Conservation (phyloP, 2,888 invertebrate species). For the Napeogenes sylphis region DNA sequence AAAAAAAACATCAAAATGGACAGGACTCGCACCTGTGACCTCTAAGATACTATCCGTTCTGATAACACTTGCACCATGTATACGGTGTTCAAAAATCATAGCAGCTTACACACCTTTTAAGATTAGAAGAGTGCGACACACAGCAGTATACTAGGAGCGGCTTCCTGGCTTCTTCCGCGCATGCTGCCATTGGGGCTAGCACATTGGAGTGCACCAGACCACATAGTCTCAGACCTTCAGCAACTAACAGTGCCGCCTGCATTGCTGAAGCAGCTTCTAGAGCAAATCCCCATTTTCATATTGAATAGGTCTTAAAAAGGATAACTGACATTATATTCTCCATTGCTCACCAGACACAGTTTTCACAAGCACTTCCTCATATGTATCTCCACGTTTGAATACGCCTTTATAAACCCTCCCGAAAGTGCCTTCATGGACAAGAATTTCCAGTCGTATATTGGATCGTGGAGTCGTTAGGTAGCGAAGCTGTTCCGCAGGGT, state of each 20-base stretch:
- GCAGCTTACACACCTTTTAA: conserved; percentile 76
- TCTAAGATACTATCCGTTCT: too few relatives aligned
- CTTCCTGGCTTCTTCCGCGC: conserved; percentile 72
- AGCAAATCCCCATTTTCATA: conserved; percentile 18
- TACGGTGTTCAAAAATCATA: too few relatives aligned
- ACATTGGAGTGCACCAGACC: conserved; percentile 85
- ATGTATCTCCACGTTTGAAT: conserved; percentile 77
- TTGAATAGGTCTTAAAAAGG: not conserved
- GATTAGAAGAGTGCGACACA: conserved; percentile 81
- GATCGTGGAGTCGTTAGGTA: conserved; percentile 79
- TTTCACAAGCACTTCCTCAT: conserved; percentile 90
- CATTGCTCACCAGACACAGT: conserved; percentile 84
- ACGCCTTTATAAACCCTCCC: conserved; percentile 90
- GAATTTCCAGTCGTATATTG: conserved; percentile 77
- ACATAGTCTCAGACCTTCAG: conserved; percentile 85
- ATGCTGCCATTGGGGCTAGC: conserved; percentile 83
- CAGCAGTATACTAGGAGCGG: conserved; percentile 86
- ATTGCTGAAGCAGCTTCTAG: conserved; percentile 83
- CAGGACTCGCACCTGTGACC: too few relatives aligned
- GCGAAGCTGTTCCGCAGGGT: conserved; percentile 80
- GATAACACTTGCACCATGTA: too few relatives aligned
- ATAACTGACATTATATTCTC: not conserved
- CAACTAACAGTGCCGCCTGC: conserved; percentile 83
- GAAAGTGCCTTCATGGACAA: conserved; percentile 90
- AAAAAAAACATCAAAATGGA: too few relatives aligned